Conservation (phyloP, 2,797 vertebrate genomes). For the Ptychadena robeensis region DNA sequence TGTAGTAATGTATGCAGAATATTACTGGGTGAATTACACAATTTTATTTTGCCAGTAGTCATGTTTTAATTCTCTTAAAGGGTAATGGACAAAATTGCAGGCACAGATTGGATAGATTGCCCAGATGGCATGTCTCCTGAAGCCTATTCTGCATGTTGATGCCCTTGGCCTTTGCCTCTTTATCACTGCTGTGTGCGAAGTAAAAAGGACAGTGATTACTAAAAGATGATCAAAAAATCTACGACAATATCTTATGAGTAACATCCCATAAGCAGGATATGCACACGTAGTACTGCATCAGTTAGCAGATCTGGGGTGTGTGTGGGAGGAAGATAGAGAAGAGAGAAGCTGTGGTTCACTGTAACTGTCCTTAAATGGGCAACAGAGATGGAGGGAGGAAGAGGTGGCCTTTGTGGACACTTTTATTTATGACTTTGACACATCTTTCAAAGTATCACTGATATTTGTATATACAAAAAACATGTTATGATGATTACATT, state of each 20-base stretch:
- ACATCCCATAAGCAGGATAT: background rate
- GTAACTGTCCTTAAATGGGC: constrained; percentile 39
- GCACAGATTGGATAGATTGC: background rate
- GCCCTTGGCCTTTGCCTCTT: background rate
- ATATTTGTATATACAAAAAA: background rate
- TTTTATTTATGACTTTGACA: constrained; percentile 19
- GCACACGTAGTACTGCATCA: background rate
- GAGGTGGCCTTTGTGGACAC: background rate
- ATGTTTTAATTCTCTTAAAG: too few species aligned
- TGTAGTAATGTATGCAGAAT: too few species aligned
- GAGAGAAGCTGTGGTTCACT: constrained; percentile 33
- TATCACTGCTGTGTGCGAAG: background rate
- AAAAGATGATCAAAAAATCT: background rate
- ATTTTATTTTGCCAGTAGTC: too few species aligned
- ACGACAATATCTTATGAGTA: background rate
- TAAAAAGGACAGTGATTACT: background rate
- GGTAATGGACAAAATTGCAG: too few species aligned
- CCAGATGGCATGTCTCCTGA: too few species aligned
- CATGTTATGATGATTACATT: background rate
- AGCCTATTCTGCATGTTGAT: too few species aligned
- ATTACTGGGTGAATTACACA: too few species aligned
- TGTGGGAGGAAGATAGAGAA: constrained; percentile 19
- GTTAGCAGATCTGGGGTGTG: background rate
- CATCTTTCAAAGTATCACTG: background rate
- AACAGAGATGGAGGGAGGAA: constrained; percentile 39